phyloP scores from a whole-genome alignment of 2,797 vertebrate genomes.

The Tolypeutes matacus region DNA sequence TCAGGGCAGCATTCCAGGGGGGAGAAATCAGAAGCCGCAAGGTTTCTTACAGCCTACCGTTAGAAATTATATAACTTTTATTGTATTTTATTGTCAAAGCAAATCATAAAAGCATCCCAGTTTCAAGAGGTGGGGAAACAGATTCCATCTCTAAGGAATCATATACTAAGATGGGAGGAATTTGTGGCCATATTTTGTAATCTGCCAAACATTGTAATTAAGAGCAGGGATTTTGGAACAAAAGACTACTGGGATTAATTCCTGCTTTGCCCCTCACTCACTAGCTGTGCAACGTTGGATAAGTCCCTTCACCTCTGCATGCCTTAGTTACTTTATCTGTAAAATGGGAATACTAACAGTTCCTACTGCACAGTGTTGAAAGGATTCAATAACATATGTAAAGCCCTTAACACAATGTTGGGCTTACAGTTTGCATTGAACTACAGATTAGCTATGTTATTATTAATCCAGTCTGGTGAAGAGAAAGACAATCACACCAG shows the following conservation, averaged over 20 bases:
- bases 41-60: neutral
- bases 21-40: neutral
- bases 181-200: neutral
- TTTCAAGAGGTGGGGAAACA: neutral
- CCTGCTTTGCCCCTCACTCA: too few relatives aligned
- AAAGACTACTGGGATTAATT: neutral
- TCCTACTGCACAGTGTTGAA: neutral
- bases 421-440: neutral
- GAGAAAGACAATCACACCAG: neutral
- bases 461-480: neutral
- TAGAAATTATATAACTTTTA: neutral
- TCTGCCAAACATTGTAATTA: neutral
- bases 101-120: neutral
- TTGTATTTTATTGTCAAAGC: neutral
- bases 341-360: neutral
- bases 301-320: neutral
- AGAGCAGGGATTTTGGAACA: neutral
- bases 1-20: neutral
- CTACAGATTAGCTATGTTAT: neutral
- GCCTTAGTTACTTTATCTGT: neutral
- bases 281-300: neutral
- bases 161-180: neutral
- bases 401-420: neutral
- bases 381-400: neutral
- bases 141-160: neutral